These are phyloP conservation scores for Aleiodes testaceus DNA, from an alignment of 2,888 invertebrate genomes.

Conservation along the genomic window DNA sequence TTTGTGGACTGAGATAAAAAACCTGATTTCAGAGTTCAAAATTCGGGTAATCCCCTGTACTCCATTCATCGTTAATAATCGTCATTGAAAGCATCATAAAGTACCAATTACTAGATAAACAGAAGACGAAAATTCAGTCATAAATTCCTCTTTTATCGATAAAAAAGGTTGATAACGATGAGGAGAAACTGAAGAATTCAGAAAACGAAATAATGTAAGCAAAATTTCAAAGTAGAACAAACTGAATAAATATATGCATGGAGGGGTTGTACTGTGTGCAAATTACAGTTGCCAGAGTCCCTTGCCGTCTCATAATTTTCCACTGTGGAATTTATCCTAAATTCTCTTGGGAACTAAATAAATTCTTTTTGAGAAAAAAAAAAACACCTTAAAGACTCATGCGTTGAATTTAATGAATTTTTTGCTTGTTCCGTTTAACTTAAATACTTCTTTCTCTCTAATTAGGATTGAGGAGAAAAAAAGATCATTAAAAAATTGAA, in stretches of 20 bases:
- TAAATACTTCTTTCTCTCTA: neutral
- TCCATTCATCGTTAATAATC: no score
- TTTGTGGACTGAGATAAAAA: no score
- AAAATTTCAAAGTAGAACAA: constrained; percentile 21
- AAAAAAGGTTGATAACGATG: neutral
- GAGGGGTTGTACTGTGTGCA: constrained; percentile 22
- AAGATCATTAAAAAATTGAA: no score
- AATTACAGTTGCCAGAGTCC: constrained; percentile 27
- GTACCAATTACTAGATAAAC: no score
- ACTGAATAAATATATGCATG: constrained; percentile 22
- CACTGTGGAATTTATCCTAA: constrained; percentile 18
- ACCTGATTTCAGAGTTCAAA: no score
- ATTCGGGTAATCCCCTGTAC: no score
- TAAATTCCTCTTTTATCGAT: neutral
- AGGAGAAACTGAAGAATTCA: neutral
- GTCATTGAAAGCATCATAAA: no score
- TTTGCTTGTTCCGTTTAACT: neutral
- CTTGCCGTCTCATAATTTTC: constrained; percentile 27
- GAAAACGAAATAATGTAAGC: no score
- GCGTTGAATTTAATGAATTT: constrained; percentile 22
- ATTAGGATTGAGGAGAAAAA: no score
- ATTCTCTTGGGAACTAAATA: constrained; percentile 16
- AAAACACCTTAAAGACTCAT: constrained; percentile 6
- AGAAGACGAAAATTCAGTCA: no score
- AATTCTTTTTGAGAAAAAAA: constrained; percentile 10